These are phyloP conservation scores for Sander vitreus DNA, from an alignment of 2,113 vertebrate genomes.

Conservation along the genomic window DNA sequence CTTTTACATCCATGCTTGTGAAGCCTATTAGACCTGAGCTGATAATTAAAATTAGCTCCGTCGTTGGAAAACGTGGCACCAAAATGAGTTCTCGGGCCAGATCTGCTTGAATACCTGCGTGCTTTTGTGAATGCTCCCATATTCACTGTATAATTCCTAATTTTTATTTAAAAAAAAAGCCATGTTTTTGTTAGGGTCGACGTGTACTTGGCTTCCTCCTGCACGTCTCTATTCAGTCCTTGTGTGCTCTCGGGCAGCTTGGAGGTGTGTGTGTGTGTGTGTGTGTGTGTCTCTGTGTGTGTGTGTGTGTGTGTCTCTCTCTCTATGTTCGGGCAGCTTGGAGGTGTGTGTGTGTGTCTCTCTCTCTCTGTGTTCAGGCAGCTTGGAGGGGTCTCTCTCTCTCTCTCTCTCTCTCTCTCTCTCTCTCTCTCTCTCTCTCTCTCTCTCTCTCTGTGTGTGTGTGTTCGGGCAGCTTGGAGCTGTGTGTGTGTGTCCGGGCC, in stretches of 20 bases:
- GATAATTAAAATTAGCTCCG: slow-evolving; percentile 1
- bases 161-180: neutral
- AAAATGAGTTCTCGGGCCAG: too few species aligned
- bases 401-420: slow-evolving; percentile 46
- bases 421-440: slow-evolving; percentile 47
- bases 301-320: slow-evolving; percentile 37
- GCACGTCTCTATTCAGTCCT: slow-evolving; percentile 52
- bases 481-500: slow-evolving; percentile 52
- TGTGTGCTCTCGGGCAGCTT: slow-evolving; percentile 55
- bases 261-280: slow-evolving; percentile 28
- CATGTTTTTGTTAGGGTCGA: slow-evolving; percentile 50
- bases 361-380: slow-evolving; percentile 20
- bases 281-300: slow-evolving; percentile 4
- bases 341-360: slow-evolving; percentile 42
- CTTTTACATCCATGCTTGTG: neutral
- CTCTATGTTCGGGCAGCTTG: slow-evolving; percentile 55
- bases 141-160: rapidly evolving
- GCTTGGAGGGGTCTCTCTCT: too few species aligned
- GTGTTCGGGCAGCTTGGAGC: slow-evolving; percentile 3
- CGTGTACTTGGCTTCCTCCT: slow-evolving; percentile 66
- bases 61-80: neutral
- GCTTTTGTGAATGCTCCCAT: neutral
- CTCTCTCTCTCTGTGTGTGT: slow-evolving; percentile 24
- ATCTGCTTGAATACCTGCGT: neutral
- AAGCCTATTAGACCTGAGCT: slow-evolving; percentile 24